Conservation (phyloP, 2,113 vertebrate species). For the Tetrax tetrax region DNA sequence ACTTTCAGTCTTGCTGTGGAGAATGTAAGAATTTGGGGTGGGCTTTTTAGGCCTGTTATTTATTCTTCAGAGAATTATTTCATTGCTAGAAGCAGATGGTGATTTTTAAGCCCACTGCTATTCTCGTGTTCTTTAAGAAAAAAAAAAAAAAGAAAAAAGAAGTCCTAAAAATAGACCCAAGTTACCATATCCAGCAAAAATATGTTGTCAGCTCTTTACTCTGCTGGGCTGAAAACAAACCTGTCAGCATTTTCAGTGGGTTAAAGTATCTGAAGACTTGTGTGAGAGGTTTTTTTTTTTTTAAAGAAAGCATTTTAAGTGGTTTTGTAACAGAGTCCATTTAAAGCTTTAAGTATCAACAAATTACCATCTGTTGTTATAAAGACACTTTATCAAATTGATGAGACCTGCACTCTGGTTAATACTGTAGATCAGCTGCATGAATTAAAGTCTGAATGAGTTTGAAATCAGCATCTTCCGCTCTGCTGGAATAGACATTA, state of each 20-base stretch:
- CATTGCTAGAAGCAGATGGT: conserved; percentile 74
- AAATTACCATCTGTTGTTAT: conserved; percentile 65
- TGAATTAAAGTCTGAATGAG: conserved; percentile 39
- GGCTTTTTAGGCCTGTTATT: neutral
- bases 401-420: conserved; percentile 35
- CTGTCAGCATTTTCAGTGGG: conserved; percentile 76
- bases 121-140: conserved; percentile 71
- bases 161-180: conserved; percentile 79
- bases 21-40: neutral
- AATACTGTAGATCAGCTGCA: conserved; percentile 26
- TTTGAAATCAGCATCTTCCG: conserved; percentile 26
- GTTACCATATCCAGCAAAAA: conserved; percentile 78
- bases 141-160: conserved; percentile 62
- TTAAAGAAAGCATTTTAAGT: conserved; percentile 64
- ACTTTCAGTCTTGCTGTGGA: neutral
- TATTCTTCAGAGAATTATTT: conserved; percentile 37
- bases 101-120: conserved; percentile 74
- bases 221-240: conserved; percentile 71
- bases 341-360: conserved; percentile 68
- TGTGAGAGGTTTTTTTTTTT: neutral
- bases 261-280: conserved; percentile 72
- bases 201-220: conserved; percentile 75
- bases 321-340: conserved; percentile 65
- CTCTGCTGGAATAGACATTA: conserved; percentile 18
- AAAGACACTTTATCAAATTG: conserved; percentile 50